These are phyloP conservation scores for Catharus ustulatus DNA, from an alignment of 2,797 vertebrate genomes.

Conservation along the genomic window DNA sequence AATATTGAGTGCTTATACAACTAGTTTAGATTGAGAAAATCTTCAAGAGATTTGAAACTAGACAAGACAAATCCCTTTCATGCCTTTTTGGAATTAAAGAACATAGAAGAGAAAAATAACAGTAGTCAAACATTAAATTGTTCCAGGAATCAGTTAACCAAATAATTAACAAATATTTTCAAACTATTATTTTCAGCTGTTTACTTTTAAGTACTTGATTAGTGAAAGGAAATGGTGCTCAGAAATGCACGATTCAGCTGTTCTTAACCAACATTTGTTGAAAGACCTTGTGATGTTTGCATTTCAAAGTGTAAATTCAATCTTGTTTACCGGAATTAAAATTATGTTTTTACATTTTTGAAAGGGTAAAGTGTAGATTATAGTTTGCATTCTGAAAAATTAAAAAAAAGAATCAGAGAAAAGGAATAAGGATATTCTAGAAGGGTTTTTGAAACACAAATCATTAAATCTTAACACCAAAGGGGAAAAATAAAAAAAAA, in stretches of 20 bases:
- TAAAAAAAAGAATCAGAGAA: neutral
- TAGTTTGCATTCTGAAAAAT: neutral
- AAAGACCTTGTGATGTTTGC: neutral
- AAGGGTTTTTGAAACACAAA: neutral
- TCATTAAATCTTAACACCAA: constrained; percentile 17
- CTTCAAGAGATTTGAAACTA: neutral
- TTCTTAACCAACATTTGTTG: neutral
- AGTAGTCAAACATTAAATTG: neutral
- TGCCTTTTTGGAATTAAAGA: neutral
- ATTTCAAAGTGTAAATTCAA: neutral
- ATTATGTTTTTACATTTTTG: neutral
- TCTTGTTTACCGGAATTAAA: neutral
- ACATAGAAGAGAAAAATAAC: neutral
- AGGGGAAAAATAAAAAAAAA: neutral
- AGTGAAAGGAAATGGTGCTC: neutral
- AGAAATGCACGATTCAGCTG: neutral
- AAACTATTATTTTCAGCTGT: neutral
- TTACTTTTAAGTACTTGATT: neutral
- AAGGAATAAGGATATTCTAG: neutral
- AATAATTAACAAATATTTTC: neutral
- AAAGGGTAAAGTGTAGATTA: neutral
- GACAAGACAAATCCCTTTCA: neutral
- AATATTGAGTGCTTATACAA: neutral
- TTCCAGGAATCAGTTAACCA: neutral
- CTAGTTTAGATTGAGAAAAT: neutral